phyloP scores from a whole-genome alignment of 2,888 invertebrate genomes.

The Patella pellucida region DNA sequence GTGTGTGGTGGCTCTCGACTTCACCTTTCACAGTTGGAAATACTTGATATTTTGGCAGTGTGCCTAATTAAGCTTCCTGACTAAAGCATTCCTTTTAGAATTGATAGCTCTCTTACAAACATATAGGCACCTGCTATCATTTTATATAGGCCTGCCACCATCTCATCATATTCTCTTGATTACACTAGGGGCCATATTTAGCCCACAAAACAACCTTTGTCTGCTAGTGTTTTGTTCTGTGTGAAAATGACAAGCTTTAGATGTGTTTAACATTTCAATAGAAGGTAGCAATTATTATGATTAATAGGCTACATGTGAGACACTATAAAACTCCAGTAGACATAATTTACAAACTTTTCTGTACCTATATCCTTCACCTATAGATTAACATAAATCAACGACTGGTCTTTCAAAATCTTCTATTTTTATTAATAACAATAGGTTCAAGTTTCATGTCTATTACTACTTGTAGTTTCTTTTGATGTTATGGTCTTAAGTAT shows the following conservation, averaged over 20 bases:
- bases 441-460: no score
- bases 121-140: slow-evolving; percentile 24
- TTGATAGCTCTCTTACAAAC: slow-evolving; percentile 22
- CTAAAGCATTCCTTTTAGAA: slow-evolving; percentile 23
- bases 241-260: slow-evolving; percentile 13
- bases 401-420: no score
- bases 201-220: slow-evolving; percentile 8
- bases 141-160: slow-evolving; percentile 18
- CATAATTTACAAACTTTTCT: slow-evolving; percentile 3
- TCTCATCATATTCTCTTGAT: slow-evolving; percentile 11
- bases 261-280: slow-evolving; percentile 12
- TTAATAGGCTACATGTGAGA: slow-evolving; percentile 11
- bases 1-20: slow-evolving; percentile 18
- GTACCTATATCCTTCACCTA: no score
- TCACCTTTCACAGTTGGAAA: slow-evolving; percentile 29
- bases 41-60: slow-evolving; percentile 29
- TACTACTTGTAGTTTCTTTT: no score
- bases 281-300: slow-evolving; percentile 8
- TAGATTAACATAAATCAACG: no score
- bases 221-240: slow-evolving; percentile 6
- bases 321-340: neutral
- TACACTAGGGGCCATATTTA: slow-evolving; percentile 25
- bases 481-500: no score
- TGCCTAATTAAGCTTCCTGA: slow-evolving; percentile 28
- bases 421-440: no score